Evolutionary conservation across 1,140 invertebrate species (phyloP), one percentile per base, ranked within the genome.

Genomic region (Pantala flavescens): DNA sequence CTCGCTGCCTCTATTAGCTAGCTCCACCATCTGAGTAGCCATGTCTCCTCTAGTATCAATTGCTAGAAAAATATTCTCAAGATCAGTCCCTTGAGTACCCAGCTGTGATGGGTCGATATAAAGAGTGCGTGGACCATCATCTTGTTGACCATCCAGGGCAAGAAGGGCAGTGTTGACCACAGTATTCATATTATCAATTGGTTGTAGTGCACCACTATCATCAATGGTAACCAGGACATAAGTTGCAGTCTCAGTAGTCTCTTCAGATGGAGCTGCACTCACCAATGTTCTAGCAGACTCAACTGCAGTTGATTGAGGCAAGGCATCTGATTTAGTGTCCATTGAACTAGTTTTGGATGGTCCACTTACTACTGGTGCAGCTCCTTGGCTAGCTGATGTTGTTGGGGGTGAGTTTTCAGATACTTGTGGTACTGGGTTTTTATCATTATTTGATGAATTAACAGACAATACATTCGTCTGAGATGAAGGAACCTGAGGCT

Each of bases 151-250:
- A 70, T 81, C 84, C 3, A 63, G 49, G 0, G 81, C 79, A 75
- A 84, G 83, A 9, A 85, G 79, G 19, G 83, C 73, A 55, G 84
- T 81, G 55, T 79, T 82, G 76, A 82, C 78, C 5, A 91, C 80
- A 0, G 88, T 85, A 75, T 89, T 63, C 49, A 63, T 88, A 75
- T 90, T 90, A 79, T 91, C 90, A 7, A 92, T 83, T 10, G 89
- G 87, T 63, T 87, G 89, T 43, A 90, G 85, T 73, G 88, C 88
- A 63, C 90, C 89, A 74, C 89, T 87, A 76, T 90, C 88, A 79
- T 90, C 88, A 0, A 90, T 83, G 36, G 86, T 84, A 76, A 90
- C 79, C 80, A 87, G 77, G 82, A 90, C 83, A 81, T 85, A 90
- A 0, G 87, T 87, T 71, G 88, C 86, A 0, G 76, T 74, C 24